Percentiles rank a stretch among this genome's conserved stretches.
These are phyloP conservation scores for Heterotis niloticus DNA, from an alignment of 2,113 vertebrate species.

Conservation along the genomic window DNA sequence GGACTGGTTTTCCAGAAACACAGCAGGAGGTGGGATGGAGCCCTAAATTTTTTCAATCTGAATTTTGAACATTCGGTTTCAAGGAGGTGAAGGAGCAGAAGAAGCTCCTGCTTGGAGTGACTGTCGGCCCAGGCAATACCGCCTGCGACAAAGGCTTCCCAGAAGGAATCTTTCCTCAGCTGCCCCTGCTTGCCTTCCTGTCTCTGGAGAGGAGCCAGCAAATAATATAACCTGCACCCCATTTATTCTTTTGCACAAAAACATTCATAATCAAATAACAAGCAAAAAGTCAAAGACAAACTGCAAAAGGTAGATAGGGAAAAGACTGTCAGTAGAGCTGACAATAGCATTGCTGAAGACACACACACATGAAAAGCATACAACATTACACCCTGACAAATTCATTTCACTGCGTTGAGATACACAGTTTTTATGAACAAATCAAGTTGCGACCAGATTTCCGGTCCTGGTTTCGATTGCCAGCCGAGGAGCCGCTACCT, in stretches of 20 bases:
- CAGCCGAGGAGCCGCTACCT: too few species aligned
- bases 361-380: not conserved
- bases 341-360: not conserved
- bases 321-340: not conserved
- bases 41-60: too few species aligned
- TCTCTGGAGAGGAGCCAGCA: constrained; percentile 9
- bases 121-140: not conserved
- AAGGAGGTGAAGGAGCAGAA: not conserved
- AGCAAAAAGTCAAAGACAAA: not conserved
- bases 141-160: too few species aligned
- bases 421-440: too few species aligned
- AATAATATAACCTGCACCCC: constrained; percentile 2
- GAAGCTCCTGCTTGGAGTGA: not conserved
- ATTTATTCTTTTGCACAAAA: constrained; percentile 1
- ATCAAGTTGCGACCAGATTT: too few species aligned
- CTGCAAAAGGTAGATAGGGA: not conserved
- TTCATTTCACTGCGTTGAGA: too few species aligned
- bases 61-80: too few species aligned
- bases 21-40: too few species aligned
- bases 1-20: too few species aligned
- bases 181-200: not conserved
- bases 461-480: too few species aligned
- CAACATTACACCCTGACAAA: too few species aligned
- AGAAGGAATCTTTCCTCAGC: not conserved
- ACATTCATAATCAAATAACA: constrained; percentile 1